phyloP scores from a whole-genome alignment of 2,797 vertebrate species.

The Nyctibius grandis region DNA sequence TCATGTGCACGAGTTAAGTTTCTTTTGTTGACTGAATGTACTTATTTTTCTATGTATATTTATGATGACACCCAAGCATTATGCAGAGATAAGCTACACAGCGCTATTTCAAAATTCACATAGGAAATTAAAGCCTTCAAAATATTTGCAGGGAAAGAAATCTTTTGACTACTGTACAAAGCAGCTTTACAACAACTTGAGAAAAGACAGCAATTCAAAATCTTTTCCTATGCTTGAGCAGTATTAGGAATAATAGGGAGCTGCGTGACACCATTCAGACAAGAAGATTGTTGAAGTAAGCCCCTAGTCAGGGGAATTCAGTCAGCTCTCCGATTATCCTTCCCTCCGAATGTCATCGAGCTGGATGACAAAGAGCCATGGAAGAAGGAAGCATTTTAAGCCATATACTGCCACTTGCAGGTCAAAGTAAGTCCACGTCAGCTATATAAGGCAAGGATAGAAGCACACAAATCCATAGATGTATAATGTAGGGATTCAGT shows the following conservation, averaged over 20 bases:
- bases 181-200: neutral
- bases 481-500: neutral
- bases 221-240: neutral
- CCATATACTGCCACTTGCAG: conserved; percentile 62
- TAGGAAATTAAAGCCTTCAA: neutral
- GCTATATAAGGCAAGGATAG: neutral
- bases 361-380: neutral
- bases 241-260: neutral
- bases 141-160: neutral
- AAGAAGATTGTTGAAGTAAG: neutral
- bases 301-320: neutral
- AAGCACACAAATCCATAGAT: neutral
- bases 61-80: neutral
- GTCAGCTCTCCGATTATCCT: neutral
- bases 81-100: neutral
- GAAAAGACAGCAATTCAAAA: neutral
- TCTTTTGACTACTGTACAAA: neutral
- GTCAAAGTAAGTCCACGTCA: neutral
- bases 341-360: neutral
- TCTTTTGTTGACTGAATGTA: neutral
- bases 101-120: neutral
- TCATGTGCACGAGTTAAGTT: neutral
- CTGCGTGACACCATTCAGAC: neutral
- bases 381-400: conserved; percentile 22
- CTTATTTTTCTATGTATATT: neutral